Base-by-base conservation (phyloP, 2,797 vertebrate species). In the Enteromius fasciolatus region DNA sequence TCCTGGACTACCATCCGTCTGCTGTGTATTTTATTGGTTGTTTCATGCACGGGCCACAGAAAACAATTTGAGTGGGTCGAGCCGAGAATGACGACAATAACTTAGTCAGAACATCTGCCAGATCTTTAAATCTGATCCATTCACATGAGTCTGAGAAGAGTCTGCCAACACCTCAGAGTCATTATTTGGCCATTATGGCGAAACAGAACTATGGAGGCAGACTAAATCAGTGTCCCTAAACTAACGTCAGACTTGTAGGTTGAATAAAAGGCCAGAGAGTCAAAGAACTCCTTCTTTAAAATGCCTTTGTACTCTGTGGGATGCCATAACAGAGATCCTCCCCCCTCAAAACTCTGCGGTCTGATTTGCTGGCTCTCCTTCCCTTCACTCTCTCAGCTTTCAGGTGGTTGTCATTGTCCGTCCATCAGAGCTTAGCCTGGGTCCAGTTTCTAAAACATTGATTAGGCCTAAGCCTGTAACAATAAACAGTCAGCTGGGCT, bases 401-500 rank as follows among this genome's bases (percentile, higher is more conserved):
- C 83, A 84, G 95, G 93, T 92, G 93, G 94, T 93, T 94, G 93
- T 91, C 92, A 93, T 92, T 92, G 93, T 94, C 93, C 91, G 93
- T 91, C 92, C 54, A 91, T 93, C 94, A 93, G 94, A 89, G 90
- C 92, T 91, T 89, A 93, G 76, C 90, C 90, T 92, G 90, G 90
- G 90, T 94, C 92, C 92, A 91, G 92, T 94, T 96, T 96, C 94
- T 93, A 94, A 95, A 95, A 61, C 94, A 94, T 94, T 94, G 94
- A 94, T 94, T 95, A 85, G 77, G 91, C 92, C 93, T 89, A 90
- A 92, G 89, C 89, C 67, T 92, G 87, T 94, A 95, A 95, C 93
- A 94, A 94, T 94, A 95, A 96, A 95, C 94, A 95, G 94, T 92
- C 95, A 94, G 91, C 92, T 92, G 94, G 93, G 92, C 93, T 93